Base-by-base conservation (phyloP, 2,888 invertebrate species). In the Cistogaster globosa region DNA sequence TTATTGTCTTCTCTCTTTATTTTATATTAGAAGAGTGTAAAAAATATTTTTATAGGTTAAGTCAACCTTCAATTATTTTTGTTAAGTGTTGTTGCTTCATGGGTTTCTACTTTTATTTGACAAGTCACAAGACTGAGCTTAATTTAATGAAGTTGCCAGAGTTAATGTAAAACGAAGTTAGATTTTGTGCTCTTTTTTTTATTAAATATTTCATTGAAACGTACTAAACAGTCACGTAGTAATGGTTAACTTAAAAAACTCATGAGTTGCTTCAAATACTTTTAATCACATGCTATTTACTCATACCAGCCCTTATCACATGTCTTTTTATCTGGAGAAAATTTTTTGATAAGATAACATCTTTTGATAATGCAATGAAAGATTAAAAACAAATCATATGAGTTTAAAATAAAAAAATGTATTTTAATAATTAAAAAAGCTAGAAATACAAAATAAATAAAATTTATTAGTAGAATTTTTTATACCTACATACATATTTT, bases 231-330 rank as follows among this genome's bases (percentile, higher is more conserved):
- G 2, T 42, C 42, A 42, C 32, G 32, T 32, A 32, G 6, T 9
- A 32, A 38, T 9, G 32, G 45, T 26, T 38, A 53, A 53, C 20
- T 65, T 51, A 12, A 78, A 68, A n/a, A 48, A 58, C 57, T 36
- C 57, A 69, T 65, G 69, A 76, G 60, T 65, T 51, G n/a, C 18
- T 36, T 53, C 72, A 71, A 67, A 48, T 51, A 84, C 26, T 20
- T 51, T 78, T 86, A 89, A 89, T 90, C 90, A 90, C 90, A 90
- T 90, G 90, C 86, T 83, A 71, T 76, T 77, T 86, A 87, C 86
- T 87, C 60, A 83, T 74, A 62, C 42, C 58, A 45, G 20, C 9
- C 9, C 16, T 69, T 81, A 87, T 85, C 86, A 86, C 85, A 85
- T 87, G 85, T 51, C 74, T 83, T 75, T 42, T 81, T 67, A 63